These are phyloP conservation scores for Drosophila merina DNA, from an alignment of 2,888 invertebrate species.

Conservation along the genomic window DNA sequence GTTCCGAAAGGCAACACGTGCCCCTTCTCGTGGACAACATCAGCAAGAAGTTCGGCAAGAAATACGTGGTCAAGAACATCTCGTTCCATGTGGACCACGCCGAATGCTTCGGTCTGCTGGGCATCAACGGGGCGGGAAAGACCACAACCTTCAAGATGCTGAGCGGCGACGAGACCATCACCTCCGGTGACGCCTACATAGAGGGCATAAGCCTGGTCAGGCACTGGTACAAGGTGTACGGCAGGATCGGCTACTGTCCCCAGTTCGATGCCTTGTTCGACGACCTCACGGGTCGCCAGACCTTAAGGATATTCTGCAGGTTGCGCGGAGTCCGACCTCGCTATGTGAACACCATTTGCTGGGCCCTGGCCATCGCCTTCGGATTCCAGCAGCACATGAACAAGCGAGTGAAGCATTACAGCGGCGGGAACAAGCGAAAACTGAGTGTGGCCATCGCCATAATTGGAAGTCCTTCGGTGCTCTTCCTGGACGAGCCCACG, in stretches of 20 bases:
- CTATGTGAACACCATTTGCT: conserved; percentile 65
- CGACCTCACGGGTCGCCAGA: conserved; percentile 88
- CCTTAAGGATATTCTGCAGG: conserved; percentile 86
- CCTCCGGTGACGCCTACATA: conserved; percentile 89
- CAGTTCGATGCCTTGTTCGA: conserved; percentile 89
- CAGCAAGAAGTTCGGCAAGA: conserved; percentile 89
- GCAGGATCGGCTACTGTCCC: conserved; percentile 88
- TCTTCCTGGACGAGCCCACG: conserved; percentile 88
- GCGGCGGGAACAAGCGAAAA: conserved; percentile 89
- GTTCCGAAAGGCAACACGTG: conserved; percentile 74
- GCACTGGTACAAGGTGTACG: conserved; percentile 85
- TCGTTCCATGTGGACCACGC: conserved; percentile 85
- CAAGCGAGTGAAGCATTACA: conserved; percentile 86
- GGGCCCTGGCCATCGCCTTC: conserved; percentile 83
- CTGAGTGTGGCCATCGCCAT: conserved; percentile 88
- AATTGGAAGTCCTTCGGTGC: conserved; percentile 87
- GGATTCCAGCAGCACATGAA: conserved; percentile 86
- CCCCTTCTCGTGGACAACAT: conserved; percentile 87
- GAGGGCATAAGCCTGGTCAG: conserved; percentile 85
- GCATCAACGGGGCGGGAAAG: conserved; percentile 93
- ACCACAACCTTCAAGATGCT: conserved; percentile 94
- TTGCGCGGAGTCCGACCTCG: conserved; percentile 85
- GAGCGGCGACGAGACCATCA: conserved; percentile 90
- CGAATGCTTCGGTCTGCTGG: conserved; percentile 92
- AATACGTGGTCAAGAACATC: conserved; percentile 90